Conservation (phyloP, 2,797 vertebrate genomes). For the Semaprochilodus insignis region DNA sequence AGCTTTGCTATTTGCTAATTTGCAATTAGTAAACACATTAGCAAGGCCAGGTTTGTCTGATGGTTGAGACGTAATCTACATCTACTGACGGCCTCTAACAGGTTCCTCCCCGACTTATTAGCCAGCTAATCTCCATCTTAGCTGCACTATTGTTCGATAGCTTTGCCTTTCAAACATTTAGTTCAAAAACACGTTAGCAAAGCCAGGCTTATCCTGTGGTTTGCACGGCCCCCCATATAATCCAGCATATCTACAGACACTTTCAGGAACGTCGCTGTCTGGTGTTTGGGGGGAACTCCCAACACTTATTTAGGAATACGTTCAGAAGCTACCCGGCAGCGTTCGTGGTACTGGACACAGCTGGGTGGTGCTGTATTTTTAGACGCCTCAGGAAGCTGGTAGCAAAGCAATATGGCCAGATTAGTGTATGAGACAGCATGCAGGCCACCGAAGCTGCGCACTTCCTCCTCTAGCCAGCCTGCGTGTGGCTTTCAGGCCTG, state of each 20-base stretch:
- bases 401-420: conserved; percentile 32
- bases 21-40: too few species aligned
- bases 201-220: too few species aligned
- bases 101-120: too few species aligned
- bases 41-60: too few species aligned
- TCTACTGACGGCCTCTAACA: too few species aligned
- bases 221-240: too few species aligned
- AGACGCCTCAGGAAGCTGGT: conserved; percentile 44
- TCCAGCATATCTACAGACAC: neutral
- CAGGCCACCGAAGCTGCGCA: conserved; percentile 39
- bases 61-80: too few species aligned
- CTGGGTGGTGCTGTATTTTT: conserved; percentile 36
- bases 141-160: too few species aligned
- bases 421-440: conserved; percentile 20
- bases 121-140: too few species aligned
- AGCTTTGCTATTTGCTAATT: too few species aligned
- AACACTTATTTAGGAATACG: neutral
- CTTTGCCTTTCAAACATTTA: too few species aligned
- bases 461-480: conserved; percentile 55
- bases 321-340: neutral
- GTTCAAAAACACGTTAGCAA: too few species aligned
- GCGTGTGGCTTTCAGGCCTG: conserved; percentile 6
- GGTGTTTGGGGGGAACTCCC: neutral
- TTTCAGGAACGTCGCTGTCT: neutral
- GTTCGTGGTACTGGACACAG: neutral